Conservation (phyloP, 2,113 vertebrate genomes). For the Rafetus swinhoei region DNA sequence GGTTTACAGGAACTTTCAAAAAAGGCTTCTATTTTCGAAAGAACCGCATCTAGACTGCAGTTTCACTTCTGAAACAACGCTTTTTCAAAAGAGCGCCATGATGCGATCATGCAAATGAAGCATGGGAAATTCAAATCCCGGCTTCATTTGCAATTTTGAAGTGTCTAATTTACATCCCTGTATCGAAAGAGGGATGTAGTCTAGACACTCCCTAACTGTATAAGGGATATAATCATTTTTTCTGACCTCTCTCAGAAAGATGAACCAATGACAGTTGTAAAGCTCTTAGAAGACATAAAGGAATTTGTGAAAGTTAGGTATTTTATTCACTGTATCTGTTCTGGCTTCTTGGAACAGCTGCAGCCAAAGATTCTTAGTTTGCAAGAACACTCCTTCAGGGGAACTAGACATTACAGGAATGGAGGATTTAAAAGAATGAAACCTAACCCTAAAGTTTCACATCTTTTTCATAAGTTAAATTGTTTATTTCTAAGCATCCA, state of each 20-base stretch:
- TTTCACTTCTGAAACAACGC: no score
- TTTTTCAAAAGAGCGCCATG: no score
- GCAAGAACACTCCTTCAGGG: not conserved
- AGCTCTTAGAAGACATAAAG: slow-evolving; percentile 5
- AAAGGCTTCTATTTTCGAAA: no score
- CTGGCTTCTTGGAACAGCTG: slow-evolving; percentile 17
- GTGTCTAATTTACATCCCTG: no score
- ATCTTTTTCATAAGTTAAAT: not conserved
- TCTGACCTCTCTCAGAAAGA: not conserved
- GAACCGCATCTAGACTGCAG: no score
- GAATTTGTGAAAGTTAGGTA: not conserved
- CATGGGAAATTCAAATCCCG: no score
- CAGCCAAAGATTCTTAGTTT: not conserved
- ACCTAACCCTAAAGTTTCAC: not conserved
- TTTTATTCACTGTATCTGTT: not conserved
- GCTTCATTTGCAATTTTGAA: no score
- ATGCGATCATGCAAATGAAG: no score
- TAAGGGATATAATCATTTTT: not conserved
- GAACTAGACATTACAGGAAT: not conserved
- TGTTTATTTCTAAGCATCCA: not conserved
- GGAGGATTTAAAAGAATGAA: not conserved
- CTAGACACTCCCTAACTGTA: not conserved
- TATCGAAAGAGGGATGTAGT: no score
- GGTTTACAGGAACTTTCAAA: no score
- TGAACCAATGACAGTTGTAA: slow-evolving; percentile 6